phyloP scores from a whole-genome alignment of 2,113 vertebrate genomes.

The Tachysurus vachellii region DNA sequence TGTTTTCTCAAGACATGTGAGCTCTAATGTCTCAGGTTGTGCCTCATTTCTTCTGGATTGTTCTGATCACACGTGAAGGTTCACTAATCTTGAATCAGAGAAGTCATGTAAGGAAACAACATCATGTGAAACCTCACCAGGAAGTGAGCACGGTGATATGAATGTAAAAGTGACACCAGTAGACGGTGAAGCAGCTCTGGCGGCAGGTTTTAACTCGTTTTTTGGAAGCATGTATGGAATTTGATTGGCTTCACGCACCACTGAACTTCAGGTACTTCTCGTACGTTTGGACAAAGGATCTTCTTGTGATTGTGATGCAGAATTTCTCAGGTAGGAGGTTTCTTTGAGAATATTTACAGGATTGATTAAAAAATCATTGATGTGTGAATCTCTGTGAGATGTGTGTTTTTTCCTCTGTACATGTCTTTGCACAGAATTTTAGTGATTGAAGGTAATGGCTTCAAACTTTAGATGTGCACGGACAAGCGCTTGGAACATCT shows the following conservation, averaged over 20 bases:
- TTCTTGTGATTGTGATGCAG: too few relatives aligned
- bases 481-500: too few relatives aligned
- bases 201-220: conserved; percentile 22
- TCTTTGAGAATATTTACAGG: not conserved
- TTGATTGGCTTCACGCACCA: not conserved
- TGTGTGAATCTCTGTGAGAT: not conserved
- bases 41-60: not conserved
- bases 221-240: conserved; percentile 29
- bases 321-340: not conserved
- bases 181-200: not conserved
- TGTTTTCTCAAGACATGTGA: too few relatives aligned
- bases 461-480: too few relatives aligned
- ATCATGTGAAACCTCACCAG: conserved; percentile 17
- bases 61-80: not conserved
- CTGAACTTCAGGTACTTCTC: not conserved
- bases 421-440: too few relatives aligned
- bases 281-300: not conserved
- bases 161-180: not conserved
- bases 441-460: too few relatives aligned
- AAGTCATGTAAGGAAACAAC: not conserved
- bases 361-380: not conserved
- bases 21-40: not conserved
- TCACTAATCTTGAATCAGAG: not conserved
- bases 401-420: too few relatives aligned
- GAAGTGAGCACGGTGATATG: conserved; percentile 10